Percentiles rank a stretch among this genome's conserved stretches.
Evolutionary conservation across 2,113 vertebrate genomes (phyloP).

Genomic region (Anarhynchus alexandrinus): DNA sequence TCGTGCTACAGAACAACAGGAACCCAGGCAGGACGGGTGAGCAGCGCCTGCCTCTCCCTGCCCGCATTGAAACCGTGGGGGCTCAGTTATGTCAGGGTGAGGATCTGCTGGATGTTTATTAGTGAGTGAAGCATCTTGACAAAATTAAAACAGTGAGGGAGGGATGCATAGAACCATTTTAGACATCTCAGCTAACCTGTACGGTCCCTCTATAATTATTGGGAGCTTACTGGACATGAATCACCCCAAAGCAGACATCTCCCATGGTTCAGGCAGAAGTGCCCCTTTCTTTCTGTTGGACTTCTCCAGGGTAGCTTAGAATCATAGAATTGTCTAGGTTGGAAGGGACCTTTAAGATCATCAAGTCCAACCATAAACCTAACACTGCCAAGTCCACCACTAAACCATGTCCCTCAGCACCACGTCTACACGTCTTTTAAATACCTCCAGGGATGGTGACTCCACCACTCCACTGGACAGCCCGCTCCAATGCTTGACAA

Average conservation of each 20-base stretch:
- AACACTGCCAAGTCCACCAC: too few species aligned
- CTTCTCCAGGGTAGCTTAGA: too few species aligned
- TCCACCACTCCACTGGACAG: too few species aligned
- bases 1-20: not conserved
- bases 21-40: conserved; percentile 55
- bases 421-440: too few species aligned
- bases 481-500: too few species aligned
- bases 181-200: not conserved
- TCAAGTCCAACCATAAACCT: too few species aligned
- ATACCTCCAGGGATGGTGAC: too few species aligned
- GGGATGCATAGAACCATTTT: not conserved
- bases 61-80: accelerated
- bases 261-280: not conserved
- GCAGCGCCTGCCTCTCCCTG: not conserved
- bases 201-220: not conserved
- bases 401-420: too few species aligned
- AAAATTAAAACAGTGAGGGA: not conserved
- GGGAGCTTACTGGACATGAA: not conserved
- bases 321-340: too few species aligned
- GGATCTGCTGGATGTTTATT: not conserved
- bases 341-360: too few species aligned
- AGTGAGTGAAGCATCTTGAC: not conserved
- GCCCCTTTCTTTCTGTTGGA: not conserved
- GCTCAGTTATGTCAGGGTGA: not conserved
- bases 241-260: not conserved